phyloP scores from a whole-genome alignment of 2,797 vertebrate genomes.

The Sebastolobus altivelis region DNA sequence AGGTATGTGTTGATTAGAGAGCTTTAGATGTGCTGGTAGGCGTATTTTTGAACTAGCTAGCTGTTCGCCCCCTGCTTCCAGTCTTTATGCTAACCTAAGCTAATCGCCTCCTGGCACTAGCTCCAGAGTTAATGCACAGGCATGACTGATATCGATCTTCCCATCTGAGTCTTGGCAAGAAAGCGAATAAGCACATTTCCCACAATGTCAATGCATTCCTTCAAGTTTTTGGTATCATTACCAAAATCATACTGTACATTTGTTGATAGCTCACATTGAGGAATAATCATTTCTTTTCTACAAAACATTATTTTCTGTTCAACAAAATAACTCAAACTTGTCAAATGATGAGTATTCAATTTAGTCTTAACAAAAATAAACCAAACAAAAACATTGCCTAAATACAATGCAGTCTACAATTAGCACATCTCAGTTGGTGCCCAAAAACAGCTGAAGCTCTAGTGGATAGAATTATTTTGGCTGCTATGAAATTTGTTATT shows the following conservation, averaged over 20 bases:
- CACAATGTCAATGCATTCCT: not conserved
- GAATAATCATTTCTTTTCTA: not conserved
- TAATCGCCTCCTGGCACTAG: not conserved
- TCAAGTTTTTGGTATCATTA: not conserved
- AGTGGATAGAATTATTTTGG: not conserved
- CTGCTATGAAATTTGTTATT: not conserved
- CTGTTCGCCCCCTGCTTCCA: not conserved
- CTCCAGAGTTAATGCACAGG: not conserved
- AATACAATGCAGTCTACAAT: not conserved
- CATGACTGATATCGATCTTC: constrained; percentile 5
- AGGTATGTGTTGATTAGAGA: not conserved
- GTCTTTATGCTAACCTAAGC: not conserved
- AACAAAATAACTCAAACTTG: not conserved
- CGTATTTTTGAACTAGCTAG: not conserved
- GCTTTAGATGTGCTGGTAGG: not conserved
- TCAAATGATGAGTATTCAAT: not conserved
- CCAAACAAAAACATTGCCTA: no score
- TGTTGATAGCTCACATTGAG: not conserved
- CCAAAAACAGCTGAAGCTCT: not conserved
- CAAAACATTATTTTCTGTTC: not conserved
- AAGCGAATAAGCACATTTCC: not conserved
- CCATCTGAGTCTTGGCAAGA: not conserved
- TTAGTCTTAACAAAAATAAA: not conserved
- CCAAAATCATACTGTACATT: not conserved
- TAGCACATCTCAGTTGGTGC: not conserved